Base-by-base conservation (phyloP, 2,797 vertebrate species). In the Lagocephalus sceleratus region DNA sequence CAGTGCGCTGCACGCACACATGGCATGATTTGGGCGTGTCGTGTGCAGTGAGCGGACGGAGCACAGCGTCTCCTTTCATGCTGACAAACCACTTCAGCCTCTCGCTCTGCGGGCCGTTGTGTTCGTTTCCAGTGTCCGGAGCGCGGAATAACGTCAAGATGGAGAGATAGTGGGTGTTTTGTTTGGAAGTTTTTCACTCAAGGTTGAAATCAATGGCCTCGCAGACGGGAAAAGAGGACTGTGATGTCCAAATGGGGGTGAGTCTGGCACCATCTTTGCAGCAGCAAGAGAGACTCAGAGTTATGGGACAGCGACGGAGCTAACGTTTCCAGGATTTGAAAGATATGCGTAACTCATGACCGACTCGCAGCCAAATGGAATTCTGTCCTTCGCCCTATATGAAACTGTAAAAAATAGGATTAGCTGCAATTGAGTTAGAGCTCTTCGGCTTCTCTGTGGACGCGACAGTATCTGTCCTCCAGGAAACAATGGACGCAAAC, bases 141-240 rank as follows among this genome's bases (percentile, higher is more conserved):
- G 12, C 32, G 32, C 14, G 12, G 10, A 35, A 35, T 20, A 22
- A n/a, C 6, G 0, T 2, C 51, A 9, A 26, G 25, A 12, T 1
- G 32, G 20, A 19, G 25, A 2, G 32, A 53, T 0, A 32, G 43
- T n/a, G 7, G 40, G 49, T 1, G 26, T 17, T 47, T 45, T 40
- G 16, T 57, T 42, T 21, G 32, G 64, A 14, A 41, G 9, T 0
- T 50, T n/a, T 63, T 42, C 44, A 47, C 19, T 52, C 7, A 26
- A n/a, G 38, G 16, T 7, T 49, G 42, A 55, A 40, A 56, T 57
- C 40, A 48, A 66, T 45, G 53, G 10, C 23, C 43, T 45, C 8
- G 46, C 82, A 81, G 79, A 79, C 77, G 14, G 72, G 66, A 58
- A 79, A 83, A 32, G 79, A 82, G 29, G 78, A 84, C 3, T 66